Evolutionary conservation across 2,888 invertebrate genomes (phyloP).

Genomic region (Theretra japonica): DNA sequence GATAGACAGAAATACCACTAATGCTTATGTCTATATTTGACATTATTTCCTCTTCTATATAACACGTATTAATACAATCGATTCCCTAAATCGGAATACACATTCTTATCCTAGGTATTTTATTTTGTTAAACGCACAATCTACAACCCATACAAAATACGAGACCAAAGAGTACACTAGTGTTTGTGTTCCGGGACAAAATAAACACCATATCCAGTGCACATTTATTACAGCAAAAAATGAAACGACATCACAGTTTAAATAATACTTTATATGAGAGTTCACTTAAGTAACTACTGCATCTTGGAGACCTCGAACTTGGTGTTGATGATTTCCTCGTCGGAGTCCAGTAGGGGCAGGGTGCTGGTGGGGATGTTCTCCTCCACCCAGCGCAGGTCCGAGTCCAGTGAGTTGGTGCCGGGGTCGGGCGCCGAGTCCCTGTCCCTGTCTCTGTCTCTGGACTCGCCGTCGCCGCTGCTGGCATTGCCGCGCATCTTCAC

Average conservation of each 20-base stretch:
- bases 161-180: background rate
- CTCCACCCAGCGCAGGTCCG: slow-evolving; percentile 93
- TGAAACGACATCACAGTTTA: slow-evolving; percentile 52
- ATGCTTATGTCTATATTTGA: no score
- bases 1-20: no score
- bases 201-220: background rate
- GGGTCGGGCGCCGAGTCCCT: slow-evolving; percentile 48
- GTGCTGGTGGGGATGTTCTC: slow-evolving; percentile 95
- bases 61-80: no score
- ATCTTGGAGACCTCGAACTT: slow-evolving; percentile 95
- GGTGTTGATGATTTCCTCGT: slow-evolving; percentile 93
- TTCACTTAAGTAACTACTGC: slow-evolving; percentile 85
- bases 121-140: no score
- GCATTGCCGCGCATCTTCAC: slow-evolving; percentile 88
- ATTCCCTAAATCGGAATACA: no score
- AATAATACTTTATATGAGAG: slow-evolving; percentile 56
- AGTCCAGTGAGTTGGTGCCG: slow-evolving; percentile 65
- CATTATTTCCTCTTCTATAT: no score
- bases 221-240: slow-evolving; percentile 33
- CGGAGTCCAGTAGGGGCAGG: slow-evolving; percentile 88
- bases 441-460: slow-evolving; percentile 30
- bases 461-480: slow-evolving; percentile 53
- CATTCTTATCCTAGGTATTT: no score
- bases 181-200: background rate
- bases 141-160: no score